Percentiles rank a stretch among this genome's conserved stretches.
These are phyloP conservation scores for Entomyzon cyanotis DNA, from an alignment of 2,113 vertebrate genomes.

Conservation along the genomic window DNA sequence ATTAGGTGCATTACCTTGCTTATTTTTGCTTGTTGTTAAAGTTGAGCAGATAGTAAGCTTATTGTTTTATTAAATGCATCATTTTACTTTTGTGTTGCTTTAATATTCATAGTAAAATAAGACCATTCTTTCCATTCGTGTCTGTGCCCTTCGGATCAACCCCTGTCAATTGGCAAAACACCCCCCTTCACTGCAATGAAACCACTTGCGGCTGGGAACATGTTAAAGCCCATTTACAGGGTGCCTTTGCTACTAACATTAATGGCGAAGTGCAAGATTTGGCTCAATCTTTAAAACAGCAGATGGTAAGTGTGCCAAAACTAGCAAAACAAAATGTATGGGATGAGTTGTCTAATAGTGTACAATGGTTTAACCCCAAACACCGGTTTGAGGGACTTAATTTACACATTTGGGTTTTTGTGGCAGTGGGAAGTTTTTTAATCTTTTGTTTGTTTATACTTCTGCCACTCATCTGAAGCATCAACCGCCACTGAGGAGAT, in stretches of 20 bases:
- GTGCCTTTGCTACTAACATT: background rate
- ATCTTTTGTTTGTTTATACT: background rate
- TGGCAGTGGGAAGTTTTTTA: background rate
- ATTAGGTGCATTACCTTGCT: too few relatives aligned
- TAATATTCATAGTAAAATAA: too few relatives aligned
- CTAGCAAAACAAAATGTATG: background rate
- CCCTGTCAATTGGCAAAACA: too few relatives aligned
- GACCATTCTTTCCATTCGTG: too few relatives aligned
- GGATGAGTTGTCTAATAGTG: background rate
- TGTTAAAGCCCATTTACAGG: background rate
- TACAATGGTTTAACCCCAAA: background rate
- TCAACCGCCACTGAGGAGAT: background rate
- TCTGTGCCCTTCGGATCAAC: too few relatives aligned
- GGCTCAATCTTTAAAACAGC: background rate
- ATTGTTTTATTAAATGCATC: too few relatives aligned
- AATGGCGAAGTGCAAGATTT: background rate
- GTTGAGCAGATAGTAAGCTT: too few relatives aligned
- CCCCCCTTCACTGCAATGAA: background rate
- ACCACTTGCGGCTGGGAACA: background rate
- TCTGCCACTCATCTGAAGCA: background rate
- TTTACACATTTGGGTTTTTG: background rate
- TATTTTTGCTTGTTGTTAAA: too few relatives aligned
- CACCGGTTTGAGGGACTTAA: background rate
- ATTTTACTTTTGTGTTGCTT: too few relatives aligned
- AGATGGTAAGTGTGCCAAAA: background rate